Base-by-base conservation (phyloP, 2,797 vertebrate genomes). In the Clarias laeviceps region DNA sequence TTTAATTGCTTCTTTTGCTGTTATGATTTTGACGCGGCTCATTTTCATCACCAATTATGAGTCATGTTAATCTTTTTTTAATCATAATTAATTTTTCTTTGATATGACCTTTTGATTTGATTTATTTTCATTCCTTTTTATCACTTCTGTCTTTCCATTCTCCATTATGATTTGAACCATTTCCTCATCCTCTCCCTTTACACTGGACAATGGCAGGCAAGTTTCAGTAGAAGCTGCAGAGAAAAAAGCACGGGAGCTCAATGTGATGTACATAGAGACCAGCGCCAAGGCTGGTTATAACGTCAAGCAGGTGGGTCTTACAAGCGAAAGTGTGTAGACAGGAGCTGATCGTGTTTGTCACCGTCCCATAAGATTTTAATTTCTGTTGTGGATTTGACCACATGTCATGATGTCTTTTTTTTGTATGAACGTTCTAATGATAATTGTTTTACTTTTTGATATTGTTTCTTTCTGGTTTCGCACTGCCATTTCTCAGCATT, bases 231-330 rank as follows among this genome's bases (percentile, higher is more conserved):
- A 96, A 93, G 93, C 96, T 91, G 94, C 94, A 88, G 94, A 96
- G 94, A 95, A 95, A 94, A 95, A 95, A 95, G 93, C 94, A 92
- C 93, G 90, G 90, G 95, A 95, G 84, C 93, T 97, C 94, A 95
- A 91, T 94, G 92, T 96, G 94, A 95, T 97, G 95, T 96, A 94
- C 95, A 93, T 95, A 95, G 95, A 96, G 94, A 96, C 93, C 93
- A 96, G 95, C 87, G 94, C 95, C 94, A 94, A 96, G 96, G 94
- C 94, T 92, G 94, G 94, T 89, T 96, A 93, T 95, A 94, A 95
- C 91, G 92, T 95, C 93, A 95, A 95, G 93, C 95, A 96, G 94
- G 94, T 95, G 94, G 92, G 95, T 94, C 90, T 91, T 87, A 32
- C 18, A 24, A 50, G 40, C 24, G 34, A 40, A 56, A 78, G 32